phyloP scores from a whole-genome alignment of 1,140 invertebrate species.

The Lepidurus packardi region DNA sequence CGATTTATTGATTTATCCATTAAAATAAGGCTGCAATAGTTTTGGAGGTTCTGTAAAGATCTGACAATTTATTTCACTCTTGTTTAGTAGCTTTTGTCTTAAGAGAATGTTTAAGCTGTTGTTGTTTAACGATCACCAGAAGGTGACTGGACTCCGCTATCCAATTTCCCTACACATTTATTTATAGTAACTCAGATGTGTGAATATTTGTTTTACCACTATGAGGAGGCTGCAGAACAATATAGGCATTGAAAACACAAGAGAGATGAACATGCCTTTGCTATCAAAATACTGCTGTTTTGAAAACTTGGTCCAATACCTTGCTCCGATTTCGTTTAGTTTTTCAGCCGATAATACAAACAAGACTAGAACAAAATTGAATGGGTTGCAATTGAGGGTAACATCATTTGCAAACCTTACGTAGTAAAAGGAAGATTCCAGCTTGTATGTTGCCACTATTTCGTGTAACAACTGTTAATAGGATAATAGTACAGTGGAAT shows the following conservation, averaged over 20 bases:
- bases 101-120: constrained; percentile 54
- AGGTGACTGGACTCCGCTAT: constrained; percentile 76
- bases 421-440: constrained; percentile 66
- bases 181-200: constrained; percentile 16
- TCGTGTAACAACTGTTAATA: constrained; percentile 69
- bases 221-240: constrained; percentile 85
- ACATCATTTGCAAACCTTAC: constrained; percentile 54
- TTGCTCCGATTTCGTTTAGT: constrained; percentile 77
- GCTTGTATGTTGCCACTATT: constrained; percentile 83
- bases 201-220: constrained; percentile 66
- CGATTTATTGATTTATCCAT: background rate
- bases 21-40: background rate
- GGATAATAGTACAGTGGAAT: constrained; percentile 68
- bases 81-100: background rate
- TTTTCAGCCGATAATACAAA: constrained; percentile 81
- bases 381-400: constrained; percentile 29
- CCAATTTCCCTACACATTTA: constrained; percentile 66
- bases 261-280: constrained; percentile 84
- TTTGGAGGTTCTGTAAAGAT: background rate
- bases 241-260: constrained; percentile 83
- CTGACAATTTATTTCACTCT: background rate
- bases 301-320: constrained; percentile 76
- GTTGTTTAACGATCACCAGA: constrained; percentile 71
- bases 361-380: constrained; percentile 58
- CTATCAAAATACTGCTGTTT: constrained; percentile 89